Evolutionary conservation across 2,113 vertebrate genomes (phyloP).

Genomic region (Aptenodytes forsteri): DNA sequence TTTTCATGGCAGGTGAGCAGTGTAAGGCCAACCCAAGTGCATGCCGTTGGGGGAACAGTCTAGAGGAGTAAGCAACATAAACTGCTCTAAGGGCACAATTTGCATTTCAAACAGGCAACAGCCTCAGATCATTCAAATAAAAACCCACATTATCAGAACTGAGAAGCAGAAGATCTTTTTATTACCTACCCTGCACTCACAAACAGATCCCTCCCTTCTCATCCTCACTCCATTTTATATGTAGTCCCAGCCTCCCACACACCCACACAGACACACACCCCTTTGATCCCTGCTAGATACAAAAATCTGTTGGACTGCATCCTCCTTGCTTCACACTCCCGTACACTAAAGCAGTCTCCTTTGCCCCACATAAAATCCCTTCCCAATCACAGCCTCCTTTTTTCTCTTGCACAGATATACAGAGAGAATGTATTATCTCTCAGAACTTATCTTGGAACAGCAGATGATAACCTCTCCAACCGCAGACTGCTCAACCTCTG

Average conservation of each 20-base stretch:
- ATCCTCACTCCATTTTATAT: not conserved
- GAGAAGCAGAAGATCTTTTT: conserved; percentile 27
- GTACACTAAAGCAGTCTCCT: not conserved
- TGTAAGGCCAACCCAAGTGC: not conserved
- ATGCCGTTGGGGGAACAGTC: not conserved
- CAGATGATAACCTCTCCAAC: not conserved
- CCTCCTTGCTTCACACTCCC: not conserved
- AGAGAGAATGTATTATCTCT: not conserved
- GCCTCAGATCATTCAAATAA: conserved; percentile 48
- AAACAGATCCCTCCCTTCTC: conserved; percentile 40
- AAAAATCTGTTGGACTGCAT: not conserved
- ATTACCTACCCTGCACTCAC: not conserved
- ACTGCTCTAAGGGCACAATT: conserved; percentile 49
- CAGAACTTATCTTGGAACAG: not conserved
- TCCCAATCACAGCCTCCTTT: not conserved
- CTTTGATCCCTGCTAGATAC: conserved; percentile 31
- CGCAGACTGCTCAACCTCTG: not conserved
- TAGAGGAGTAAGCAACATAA: conserved; percentile 29
- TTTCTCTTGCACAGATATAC: not conserved
- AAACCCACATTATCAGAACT: conserved; percentile 19
- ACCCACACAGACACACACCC: not conserved
- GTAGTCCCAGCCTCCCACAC: not conserved
- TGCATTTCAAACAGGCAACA: conserved; percentile 61
- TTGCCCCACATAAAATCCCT: not conserved
- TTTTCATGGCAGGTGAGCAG: conserved; percentile 6